Conservation (phyloP, 2,113 vertebrate species). For the Austrofundulus limnaeus region DNA sequence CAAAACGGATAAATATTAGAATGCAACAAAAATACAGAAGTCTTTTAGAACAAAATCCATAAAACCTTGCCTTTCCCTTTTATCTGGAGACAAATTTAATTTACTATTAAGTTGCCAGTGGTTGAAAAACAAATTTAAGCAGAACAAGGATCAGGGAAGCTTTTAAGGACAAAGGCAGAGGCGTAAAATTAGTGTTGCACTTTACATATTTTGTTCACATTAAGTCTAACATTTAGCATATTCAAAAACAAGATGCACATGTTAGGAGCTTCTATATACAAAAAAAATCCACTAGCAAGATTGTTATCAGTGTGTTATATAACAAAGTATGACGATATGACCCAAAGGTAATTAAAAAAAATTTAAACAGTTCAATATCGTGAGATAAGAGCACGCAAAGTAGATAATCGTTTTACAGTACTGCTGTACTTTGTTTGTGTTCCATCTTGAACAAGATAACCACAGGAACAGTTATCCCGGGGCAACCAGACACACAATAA, state of each 20-base stretch:
- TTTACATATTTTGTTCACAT: constrained; percentile 49
- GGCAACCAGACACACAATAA: constrained; percentile 34
- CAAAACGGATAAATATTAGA: constrained; percentile 14
- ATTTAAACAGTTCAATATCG: not conserved
- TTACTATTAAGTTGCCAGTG: not conserved
- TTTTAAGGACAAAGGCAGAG: constrained; percentile 14
- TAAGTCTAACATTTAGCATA: constrained; percentile 41
- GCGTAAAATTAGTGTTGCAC: constrained; percentile 41
- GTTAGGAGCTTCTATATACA: constrained; percentile 40
- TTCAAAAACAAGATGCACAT: constrained; percentile 36
- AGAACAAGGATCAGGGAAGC: constrained; percentile 7
- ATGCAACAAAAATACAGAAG: not conserved
- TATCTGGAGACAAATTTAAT: constrained; percentile 7
- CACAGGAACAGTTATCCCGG: constrained; percentile 16
- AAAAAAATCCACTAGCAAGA: constrained; percentile 29
- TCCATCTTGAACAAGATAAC: constrained; percentile 6
- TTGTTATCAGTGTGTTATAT: constrained; percentile 11
- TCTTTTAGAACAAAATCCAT: not conserved
- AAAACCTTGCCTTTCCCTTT: constrained; percentile 5
- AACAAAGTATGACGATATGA: constrained; percentile 18
- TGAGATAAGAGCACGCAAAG: constrained; percentile 8
- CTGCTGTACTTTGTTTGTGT: constrained; percentile 22
- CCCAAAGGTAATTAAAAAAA: not conserved
- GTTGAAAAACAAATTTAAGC: constrained; percentile 16
- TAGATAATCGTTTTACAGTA: constrained; percentile 12